Evolutionary conservation across 2,888 invertebrate species (phyloP), one percentile per base, ranked within the genome.

Genomic region (Portevinia maculata): DNA sequence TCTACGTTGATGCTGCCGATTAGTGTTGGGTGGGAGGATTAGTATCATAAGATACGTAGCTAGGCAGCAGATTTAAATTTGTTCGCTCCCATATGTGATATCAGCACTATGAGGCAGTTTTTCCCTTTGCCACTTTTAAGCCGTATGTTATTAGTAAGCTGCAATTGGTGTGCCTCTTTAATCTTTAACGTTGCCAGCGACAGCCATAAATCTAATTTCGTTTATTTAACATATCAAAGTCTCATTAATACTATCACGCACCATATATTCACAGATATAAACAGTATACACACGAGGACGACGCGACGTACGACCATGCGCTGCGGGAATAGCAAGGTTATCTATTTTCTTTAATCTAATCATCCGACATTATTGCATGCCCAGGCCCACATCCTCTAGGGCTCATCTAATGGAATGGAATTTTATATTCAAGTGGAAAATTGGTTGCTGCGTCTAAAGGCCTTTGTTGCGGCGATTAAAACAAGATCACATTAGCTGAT

Each of bases 151-250:
- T 24, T 9, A 39, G 52, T 37, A 15, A 6, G 15, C 60, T 28
- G 37, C 60, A 46, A 34, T 15, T 39, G 50, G 59, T 50, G 59
- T 6, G 60, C 34, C 46, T 46, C 34, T 13, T 55, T 46, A 53
- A 74, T 62, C 44, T 64, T 70, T 60, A 76, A 59, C 59, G 34
- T 73, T 48, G 28, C 50, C 60, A 39, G 44, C 39, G 37, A 19
- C 24, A 65, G 65, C 65, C 64, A 81, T 81, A 81, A 81, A 81
- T 81, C 81, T 81, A 70, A 71, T 76, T 81, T 75, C 64, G 60
- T 81, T 81, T 81, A 76, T 81, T 81, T 76, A 81, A 71, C 75
- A 81, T 81, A 81, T 81, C 76, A 81, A 71, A 76, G 76, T 53
- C 70, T 76, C 70, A 76, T 76, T 75, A 76, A 71, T 60, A 70